Conservation (phyloP, 2,888 invertebrate species). For the Megamerina dolium region DNA sequence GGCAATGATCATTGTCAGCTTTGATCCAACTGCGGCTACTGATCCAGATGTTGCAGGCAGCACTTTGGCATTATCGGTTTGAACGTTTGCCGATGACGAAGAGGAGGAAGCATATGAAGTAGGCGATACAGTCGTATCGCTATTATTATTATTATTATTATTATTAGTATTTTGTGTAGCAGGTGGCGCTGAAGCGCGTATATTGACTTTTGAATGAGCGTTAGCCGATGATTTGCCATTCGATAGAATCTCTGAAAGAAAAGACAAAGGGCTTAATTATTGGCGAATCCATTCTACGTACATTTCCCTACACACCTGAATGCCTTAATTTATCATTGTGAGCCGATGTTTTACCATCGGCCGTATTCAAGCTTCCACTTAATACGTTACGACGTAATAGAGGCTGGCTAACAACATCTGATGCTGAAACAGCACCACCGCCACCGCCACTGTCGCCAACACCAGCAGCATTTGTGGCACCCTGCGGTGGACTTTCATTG, state of each 20-base stretch:
- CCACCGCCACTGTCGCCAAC: too few species aligned
- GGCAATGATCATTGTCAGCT: conserved; percentile 26
- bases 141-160: background rate
- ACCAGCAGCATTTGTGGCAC: conserved; percentile 20
- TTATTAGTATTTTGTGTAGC: conserved; percentile 10
- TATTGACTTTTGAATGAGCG: conserved; percentile 8
- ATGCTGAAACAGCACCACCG: too few species aligned
- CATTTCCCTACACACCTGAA: conserved; percentile 26
- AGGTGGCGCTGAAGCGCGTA: conserved; percentile 31
- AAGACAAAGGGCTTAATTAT: too few species aligned
- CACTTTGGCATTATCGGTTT: conserved; percentile 5
- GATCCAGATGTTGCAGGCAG: conserved; percentile 12
- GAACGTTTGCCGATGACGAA: background rate
- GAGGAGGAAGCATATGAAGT: background rate
- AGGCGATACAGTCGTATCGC: too few species aligned
- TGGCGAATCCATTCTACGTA: too few species aligned
- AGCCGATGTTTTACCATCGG: conserved; percentile 16
- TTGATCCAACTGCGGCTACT: conserved; percentile 17
- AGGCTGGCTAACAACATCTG: conserved; percentile 24
- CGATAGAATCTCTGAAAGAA: conserved; percentile 25
- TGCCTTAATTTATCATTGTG: conserved; percentile 24
- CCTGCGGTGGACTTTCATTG: conserved; percentile 48
- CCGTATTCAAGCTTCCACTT: conserved; percentile 20
- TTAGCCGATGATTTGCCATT: conserved; percentile 27
- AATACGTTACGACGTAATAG: conserved; percentile 28